Evolutionary conservation across 2,888 invertebrate species (phyloP).

Genomic region (Doris montereyensis): DNA sequence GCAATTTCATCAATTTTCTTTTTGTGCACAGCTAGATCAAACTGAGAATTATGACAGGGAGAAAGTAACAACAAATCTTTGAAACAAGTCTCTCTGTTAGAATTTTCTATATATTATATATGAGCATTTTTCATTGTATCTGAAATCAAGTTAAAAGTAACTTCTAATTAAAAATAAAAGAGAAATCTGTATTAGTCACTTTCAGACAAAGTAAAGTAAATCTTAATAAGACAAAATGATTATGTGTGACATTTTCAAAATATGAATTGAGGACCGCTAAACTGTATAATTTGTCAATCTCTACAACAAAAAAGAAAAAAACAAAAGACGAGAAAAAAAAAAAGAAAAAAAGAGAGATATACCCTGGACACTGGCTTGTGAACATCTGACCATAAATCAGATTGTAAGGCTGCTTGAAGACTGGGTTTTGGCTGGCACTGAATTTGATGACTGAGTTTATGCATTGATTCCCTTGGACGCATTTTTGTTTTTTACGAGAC

Average conservation of each 20-base stretch:
- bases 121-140: neutral
- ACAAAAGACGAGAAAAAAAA: neutral
- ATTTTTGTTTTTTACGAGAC: too few relatives aligned
- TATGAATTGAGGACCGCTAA: too few relatives aligned
- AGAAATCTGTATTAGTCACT: too few relatives aligned
- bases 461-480: conserved; percentile 23
- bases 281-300: too few relatives aligned
- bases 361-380: conserved; percentile 58
- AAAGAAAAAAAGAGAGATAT: neutral
- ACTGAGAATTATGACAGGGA: conserved; percentile 47
- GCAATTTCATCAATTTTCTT: conserved; percentile 84
- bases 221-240: too few relatives aligned
- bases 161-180: too few relatives aligned
- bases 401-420: conserved; percentile 45
- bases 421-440: neutral
- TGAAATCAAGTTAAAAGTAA: too few relatives aligned
- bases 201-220: too few relatives aligned
- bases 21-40: conserved; percentile 82
- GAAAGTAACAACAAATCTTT: neutral
- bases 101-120: too few relatives aligned
- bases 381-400: conserved; percentile 61
- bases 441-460: neutral
- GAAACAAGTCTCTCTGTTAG: neutral
- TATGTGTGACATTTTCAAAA: too few relatives aligned
- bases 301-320: too few relatives aligned